Evolutionary conservation across 2,113 vertebrate genomes (phyloP), one percentile per base, ranked within the genome.

Genomic region (Pteruthius melanotis): DNA sequence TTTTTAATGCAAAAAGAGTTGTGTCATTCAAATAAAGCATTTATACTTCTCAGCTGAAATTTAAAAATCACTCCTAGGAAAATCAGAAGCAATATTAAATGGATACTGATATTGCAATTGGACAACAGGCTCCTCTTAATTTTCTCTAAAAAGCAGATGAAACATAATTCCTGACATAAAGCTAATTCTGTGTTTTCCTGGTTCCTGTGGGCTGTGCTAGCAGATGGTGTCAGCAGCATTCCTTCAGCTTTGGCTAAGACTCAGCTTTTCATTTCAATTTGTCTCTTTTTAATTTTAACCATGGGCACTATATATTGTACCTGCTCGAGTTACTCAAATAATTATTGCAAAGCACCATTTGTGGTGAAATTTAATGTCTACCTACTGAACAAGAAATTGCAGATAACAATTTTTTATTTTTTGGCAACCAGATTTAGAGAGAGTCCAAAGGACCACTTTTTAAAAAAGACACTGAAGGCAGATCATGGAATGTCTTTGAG

Each of bases 251-350:
- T 94, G 96, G 96, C 95, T 90, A 47, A 50, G 33, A 83, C 42
- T 96, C 91, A 88, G 45, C 53, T 91, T 79, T 89, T 88, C 45
- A 40, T 94, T 94, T 96, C 81, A 84, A 79, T 96, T 91, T 87
- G 54, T 83, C 85, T 91, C 78, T 83, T 94, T 82, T 94, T 95
- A 92, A 78, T 65, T 95, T 84, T 83, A 93, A 5, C 88, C 79
- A 85, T 70, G 86, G 91, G 89, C 26, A 77, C 47, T 72, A 85
- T 94, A 93, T 74, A 61, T 27, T 56, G 74, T 92, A 94, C 91
- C 78, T 88, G 83, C 75, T 95, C 14, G 6, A 84, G 75, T 91
- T 94, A 90, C 78, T 88, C 16, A 93, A 96, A 96, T 91, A 94
- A 87, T 94, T 92, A 83, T 85, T 69, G 77, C 53, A 91, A 93